These are phyloP conservation scores for Scytalopus superciliaris DNA, from an alignment of 2,113 vertebrate species.

Conservation along the genomic window DNA sequence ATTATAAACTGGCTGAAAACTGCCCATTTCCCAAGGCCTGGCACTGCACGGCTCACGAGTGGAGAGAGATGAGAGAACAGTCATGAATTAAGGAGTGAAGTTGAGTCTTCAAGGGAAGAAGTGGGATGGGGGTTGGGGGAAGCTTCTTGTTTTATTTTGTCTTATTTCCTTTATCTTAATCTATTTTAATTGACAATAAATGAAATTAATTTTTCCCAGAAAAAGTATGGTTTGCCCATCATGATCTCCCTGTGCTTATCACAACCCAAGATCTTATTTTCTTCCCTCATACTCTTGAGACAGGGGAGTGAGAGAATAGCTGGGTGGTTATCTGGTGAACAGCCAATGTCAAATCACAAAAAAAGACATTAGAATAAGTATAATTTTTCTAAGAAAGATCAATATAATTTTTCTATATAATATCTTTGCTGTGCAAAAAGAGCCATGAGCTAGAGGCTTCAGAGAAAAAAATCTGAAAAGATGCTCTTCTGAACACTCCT, in stretches of 20 bases:
- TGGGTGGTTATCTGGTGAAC: background rate
- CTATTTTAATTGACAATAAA: background rate
- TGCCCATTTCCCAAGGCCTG: rapidly evolving
- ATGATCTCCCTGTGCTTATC: background rate
- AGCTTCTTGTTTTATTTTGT: background rate
- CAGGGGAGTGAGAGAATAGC: background rate
- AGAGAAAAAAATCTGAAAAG: background rate
- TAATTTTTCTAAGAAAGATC: background rate
- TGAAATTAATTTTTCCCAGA: background rate
- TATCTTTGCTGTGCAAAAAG: background rate
- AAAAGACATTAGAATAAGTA: background rate
- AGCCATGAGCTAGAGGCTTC: background rate
- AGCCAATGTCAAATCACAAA: background rate
- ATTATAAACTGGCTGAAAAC: rapidly evolving
- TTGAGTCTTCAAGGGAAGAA: background rate
- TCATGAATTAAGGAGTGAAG: background rate
- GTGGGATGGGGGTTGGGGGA: rapidly evolving
- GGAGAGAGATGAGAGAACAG: background rate
- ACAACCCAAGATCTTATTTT: background rate
- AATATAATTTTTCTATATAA: background rate
- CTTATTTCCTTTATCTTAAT: background rate
- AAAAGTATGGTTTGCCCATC: background rate
- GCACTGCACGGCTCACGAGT: background rate
- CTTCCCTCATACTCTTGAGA: background rate
- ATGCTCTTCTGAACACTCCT: background rate